These are phyloP conservation scores for Incurvaria masculella DNA, from an alignment of 2,888 invertebrate genomes.

Conservation along the genomic window DNA sequence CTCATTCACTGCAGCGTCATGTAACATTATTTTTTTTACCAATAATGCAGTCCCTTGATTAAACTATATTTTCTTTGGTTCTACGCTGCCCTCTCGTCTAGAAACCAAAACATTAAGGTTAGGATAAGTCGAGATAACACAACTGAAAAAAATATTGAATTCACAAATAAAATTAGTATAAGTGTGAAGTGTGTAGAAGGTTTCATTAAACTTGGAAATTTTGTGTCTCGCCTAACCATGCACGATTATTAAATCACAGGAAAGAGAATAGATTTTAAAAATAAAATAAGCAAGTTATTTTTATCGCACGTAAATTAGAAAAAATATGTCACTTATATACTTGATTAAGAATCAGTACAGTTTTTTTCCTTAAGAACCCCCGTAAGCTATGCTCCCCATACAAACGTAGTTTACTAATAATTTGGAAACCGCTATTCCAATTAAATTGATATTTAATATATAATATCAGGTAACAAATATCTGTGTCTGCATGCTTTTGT, in stretches of 20 bases:
- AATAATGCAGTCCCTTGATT: conserved; percentile 32
- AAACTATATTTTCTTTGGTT: conserved; percentile 32
- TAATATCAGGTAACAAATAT: no score
- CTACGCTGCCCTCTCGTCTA: conserved; percentile 54
- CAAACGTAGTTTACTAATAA: no score
- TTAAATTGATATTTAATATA: no score
- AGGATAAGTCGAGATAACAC: conserved; percentile 25
- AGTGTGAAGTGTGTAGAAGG: conserved; percentile 4
- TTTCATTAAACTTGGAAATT: conserved; percentile 16
- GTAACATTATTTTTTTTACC: no score
- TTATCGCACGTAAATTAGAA: conserved; percentile 1
- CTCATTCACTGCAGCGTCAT: no score
- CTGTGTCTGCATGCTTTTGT: no score
- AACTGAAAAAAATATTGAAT: conserved; percentile 10
- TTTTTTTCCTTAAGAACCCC: no score
- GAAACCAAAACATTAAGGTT: conserved; percentile 48
- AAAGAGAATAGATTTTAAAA: neutral
- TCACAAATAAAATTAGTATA: conserved; percentile 1
- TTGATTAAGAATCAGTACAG: conserved; percentile 6
- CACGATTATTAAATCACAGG: neutral
- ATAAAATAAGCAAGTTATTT: conserved; percentile 2
- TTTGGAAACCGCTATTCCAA: no score
- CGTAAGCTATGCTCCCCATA: no score
- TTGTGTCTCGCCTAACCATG: conserved; percentile 2
- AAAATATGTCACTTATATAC: conserved; percentile 4